These are phyloP conservation scores for Oplegnathus fasciatus DNA, from an alignment of 2,113 vertebrate genomes.

Conservation along the genomic window DNA sequence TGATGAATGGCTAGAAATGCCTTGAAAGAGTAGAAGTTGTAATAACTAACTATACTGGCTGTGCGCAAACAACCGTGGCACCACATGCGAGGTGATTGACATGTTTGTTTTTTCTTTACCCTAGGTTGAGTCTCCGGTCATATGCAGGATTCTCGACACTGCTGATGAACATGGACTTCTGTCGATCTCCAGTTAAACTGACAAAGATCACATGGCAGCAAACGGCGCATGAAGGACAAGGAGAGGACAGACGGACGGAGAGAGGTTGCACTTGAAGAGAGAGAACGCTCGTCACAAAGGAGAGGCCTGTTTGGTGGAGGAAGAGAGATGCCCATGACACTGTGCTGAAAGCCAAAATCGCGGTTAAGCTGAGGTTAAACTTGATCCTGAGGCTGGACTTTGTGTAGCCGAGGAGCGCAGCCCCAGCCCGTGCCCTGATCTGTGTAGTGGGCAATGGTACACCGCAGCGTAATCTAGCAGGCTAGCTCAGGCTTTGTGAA, in stretches of 20 bases:
- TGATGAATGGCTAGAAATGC: neutral
- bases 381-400: conserved; percentile 54
- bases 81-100: neutral
- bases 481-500: conserved; percentile 7
- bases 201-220: conserved; percentile 11
- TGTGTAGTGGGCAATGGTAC: conserved; percentile 8
- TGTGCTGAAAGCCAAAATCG: conserved; percentile 45
- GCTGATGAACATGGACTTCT: conserved; percentile 96
- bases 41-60: neutral
- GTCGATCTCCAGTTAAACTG: conserved; percentile 90
- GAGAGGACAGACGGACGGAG: neutral
- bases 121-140: conserved; percentile 97
- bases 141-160: conserved; percentile 97
- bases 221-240: conserved; percentile 21
- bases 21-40: neutral
- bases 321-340: conserved; percentile 37
- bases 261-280: neutral
- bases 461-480: conserved; percentile 2
- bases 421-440: neutral
- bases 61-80: neutral
- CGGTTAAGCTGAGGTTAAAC: conserved; percentile 25
- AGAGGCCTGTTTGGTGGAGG: conserved; percentile 20
- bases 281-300: conserved; percentile 11
- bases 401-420: conserved; percentile 21
- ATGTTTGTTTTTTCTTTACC: neutral